These are phyloP conservation scores for Vesta saturnalis DNA, from an alignment of 2,888 invertebrate genomes.

Conservation along the genomic window DNA sequence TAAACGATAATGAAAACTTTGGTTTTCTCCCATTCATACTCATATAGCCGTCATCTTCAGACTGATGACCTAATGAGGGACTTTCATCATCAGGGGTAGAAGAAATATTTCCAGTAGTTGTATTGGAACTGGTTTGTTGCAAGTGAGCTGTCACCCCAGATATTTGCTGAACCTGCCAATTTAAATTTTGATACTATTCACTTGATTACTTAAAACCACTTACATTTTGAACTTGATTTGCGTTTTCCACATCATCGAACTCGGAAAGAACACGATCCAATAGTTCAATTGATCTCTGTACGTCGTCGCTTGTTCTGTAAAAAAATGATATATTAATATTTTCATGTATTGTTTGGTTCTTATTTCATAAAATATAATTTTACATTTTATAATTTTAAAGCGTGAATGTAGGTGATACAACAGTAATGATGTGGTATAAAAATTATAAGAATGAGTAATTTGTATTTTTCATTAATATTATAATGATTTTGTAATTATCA, in stretches of 20 bases:
- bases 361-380: too few relatives aligned
- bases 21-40: slow-evolving; percentile 89
- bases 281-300: slow-evolving; percentile 87
- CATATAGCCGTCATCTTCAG: slow-evolving; percentile 93
- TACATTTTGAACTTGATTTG: slow-evolving; percentile 63
- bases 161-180: slow-evolving; percentile 61
- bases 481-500: too few relatives aligned
- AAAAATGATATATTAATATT: slow-evolving; percentile 46
- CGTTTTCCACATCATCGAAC: slow-evolving; percentile 82
- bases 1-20: slow-evolving; percentile 77
- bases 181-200: too few relatives aligned
- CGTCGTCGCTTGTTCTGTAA: slow-evolving; percentile 84
- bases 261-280: slow-evolving; percentile 90
- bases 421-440: too few relatives aligned
- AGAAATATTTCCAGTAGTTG: slow-evolving; percentile 64
- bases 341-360: background rate
- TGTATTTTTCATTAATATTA: too few relatives aligned
- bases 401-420: too few relatives aligned
- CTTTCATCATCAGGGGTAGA: slow-evolving; percentile 73
- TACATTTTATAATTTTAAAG: too few relatives aligned
- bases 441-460: too few relatives aligned
- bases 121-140: slow-evolving; percentile 60
- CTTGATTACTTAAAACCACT: slow-evolving; percentile 39
- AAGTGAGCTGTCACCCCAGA: slow-evolving; percentile 56
- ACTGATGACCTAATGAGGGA: slow-evolving; percentile 83